Conservation (phyloP, 2,888 invertebrate species). For the Drosophila phalerata region DNA sequence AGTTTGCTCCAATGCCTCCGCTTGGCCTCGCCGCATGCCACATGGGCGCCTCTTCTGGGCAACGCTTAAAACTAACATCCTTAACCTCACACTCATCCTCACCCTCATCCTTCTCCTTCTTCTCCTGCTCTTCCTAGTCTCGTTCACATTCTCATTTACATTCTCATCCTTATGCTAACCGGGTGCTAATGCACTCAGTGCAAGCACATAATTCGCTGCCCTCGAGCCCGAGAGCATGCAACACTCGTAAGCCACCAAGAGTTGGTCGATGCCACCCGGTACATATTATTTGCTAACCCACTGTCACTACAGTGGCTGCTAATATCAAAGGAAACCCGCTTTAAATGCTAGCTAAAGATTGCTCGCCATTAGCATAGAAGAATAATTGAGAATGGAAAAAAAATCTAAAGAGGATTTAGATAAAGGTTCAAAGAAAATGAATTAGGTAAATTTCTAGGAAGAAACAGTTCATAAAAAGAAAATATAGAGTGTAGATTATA, state of each 20-base stretch:
- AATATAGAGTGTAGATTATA: too few species aligned
- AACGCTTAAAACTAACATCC: conserved; percentile 77
- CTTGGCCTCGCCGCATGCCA: conserved; percentile 54
- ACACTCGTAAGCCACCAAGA: conserved; percentile 60
- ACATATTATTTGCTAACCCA: conserved; percentile 38
- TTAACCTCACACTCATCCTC: conserved; percentile 34
- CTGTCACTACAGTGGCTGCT: conserved; percentile 42
- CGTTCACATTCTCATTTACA: conserved; percentile 37
- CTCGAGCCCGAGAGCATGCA: conserved; percentile 64
- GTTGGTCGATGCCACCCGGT: conserved; percentile 19
- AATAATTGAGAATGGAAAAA: conserved; percentile 3
- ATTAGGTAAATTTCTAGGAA: too few species aligned
- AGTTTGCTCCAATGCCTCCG: conserved; percentile 53
- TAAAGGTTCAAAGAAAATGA: not conserved
- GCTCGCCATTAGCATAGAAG: conserved; percentile 12
- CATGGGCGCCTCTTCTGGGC: conserved; percentile 61
- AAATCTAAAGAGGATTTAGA: not conserved
- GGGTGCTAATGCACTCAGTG: conserved; percentile 79
- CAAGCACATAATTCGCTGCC: conserved; percentile 80
- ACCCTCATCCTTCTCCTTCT: conserved; percentile 6
- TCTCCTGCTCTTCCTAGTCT: conserved; percentile 5
- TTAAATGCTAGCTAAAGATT: not conserved
- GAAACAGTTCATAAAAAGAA: too few species aligned
- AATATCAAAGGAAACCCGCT: conserved; percentile 3
- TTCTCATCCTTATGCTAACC: conserved; percentile 41